Evolutionary conservation across 1,140 invertebrate genomes (phyloP).

Genomic region (Contarinia nasturtii): DNA sequence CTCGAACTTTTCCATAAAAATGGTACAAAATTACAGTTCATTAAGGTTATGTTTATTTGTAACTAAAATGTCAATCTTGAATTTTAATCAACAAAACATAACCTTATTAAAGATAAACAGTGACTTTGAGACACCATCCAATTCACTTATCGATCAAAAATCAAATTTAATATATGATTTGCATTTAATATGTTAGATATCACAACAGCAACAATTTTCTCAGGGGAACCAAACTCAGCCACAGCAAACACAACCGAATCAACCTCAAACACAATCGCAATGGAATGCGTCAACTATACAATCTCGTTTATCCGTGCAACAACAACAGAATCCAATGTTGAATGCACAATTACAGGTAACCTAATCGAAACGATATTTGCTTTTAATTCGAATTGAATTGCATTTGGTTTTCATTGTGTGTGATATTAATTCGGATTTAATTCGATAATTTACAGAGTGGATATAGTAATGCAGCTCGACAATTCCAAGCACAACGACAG

Average conservation of each 20-base stretch:
- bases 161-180: no score
- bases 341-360: constrained; percentile 55
- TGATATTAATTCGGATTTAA: neutral
- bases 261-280: constrained; percentile 6
- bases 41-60: neutral
- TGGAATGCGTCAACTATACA: constrained; percentile 1
- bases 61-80: neutral
- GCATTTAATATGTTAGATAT: no score
- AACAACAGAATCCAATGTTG: constrained; percentile 61
- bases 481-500: constrained; percentile 22
- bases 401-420: no score
- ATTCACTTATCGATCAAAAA: no score
- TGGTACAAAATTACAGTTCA: no score
- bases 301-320: constrained; percentile 24
- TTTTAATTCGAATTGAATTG: no score
- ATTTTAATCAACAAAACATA: neutral
- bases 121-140: no score
- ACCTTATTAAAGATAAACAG: neutral
- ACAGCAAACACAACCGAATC: constrained; percentile 2
- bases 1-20: no score
- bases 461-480: constrained; percentile 13
- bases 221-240: neutral
- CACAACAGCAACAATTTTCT: constrained; percentile 10
- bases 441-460: constrained; percentile 1
- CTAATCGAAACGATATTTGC: constrained; percentile 5